phyloP scores from a whole-genome alignment of 2,113 vertebrate species.

The Ptilonorhynchus violaceus region DNA sequence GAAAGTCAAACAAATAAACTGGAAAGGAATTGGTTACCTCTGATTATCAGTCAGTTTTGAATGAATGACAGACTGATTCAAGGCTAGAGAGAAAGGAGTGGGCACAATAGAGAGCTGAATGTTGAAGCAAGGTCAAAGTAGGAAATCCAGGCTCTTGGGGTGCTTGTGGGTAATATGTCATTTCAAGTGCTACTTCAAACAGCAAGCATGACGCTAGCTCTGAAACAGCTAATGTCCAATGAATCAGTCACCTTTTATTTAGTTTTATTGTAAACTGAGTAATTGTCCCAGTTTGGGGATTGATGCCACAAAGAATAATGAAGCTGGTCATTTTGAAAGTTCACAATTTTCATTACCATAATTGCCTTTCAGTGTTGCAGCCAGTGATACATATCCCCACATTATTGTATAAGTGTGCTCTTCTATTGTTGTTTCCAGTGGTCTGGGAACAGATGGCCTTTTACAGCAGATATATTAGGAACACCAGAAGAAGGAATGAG shows the following conservation, averaged over 20 bases:
- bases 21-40: neutral
- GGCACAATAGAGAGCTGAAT: neutral
- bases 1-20: neutral
- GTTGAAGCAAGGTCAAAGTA: neutral
- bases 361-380: conserved; percentile 31
- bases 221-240: neutral
- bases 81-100: neutral
- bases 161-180: neutral
- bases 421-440: conserved; percentile 39
- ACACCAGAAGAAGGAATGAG: conserved; percentile 24
- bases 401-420: neutral
- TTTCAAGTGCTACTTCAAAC: neutral
- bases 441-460: conserved; percentile 39
- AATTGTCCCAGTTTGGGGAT: conserved; percentile 16
- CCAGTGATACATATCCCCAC: conserved; percentile 18
- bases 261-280: conserved; percentile 36
- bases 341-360: conserved; percentile 42
- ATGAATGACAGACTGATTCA: neutral
- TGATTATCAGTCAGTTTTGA: neutral
- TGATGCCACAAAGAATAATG: neutral
- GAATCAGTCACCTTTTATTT: conserved; percentile 19
- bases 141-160: neutral
- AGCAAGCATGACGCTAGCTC: neutral
- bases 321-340: conserved; percentile 38
- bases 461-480: conserved; percentile 32